These are phyloP conservation scores for Decapterus maruadsi DNA, from an alignment of 2,797 vertebrate genomes.

Conservation along the genomic window DNA sequence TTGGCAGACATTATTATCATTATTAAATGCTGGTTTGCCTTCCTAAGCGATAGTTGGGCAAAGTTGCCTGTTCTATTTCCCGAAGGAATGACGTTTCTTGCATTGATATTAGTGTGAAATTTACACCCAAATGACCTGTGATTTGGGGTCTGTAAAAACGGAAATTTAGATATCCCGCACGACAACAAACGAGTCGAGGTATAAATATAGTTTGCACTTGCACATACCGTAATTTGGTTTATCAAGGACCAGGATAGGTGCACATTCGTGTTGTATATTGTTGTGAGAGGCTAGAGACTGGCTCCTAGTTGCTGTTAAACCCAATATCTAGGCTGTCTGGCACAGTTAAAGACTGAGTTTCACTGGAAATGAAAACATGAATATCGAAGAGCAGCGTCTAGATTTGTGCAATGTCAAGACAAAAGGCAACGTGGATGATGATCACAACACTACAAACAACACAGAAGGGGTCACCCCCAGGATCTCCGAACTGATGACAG, in stretches of 20 bases:
- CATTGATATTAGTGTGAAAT: constrained; percentile 37
- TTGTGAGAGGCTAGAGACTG: constrained; percentile 35
- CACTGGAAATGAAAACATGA: constrained; percentile 87
- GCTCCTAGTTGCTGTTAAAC: constrained; percentile 62
- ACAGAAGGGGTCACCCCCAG: constrained; percentile 79
- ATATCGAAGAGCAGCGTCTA: constrained; percentile 84
- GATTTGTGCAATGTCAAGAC: constrained; percentile 86
- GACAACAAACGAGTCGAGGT: constrained; percentile 3
- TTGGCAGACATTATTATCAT: constrained; percentile 27
- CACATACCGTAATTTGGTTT: constrained; percentile 18
- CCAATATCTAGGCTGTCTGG: constrained; percentile 57
- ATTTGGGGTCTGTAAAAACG: constrained; percentile 11
- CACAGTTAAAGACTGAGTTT: constrained; percentile 59
- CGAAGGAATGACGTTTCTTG: constrained; percentile 28
- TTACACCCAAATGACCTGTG: constrained; percentile 45
- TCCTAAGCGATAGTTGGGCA: constrained; percentile 30
- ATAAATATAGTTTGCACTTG: constrained; percentile 25
- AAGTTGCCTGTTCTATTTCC: constrained; percentile 51
- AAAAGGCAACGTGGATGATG: constrained; percentile 73
- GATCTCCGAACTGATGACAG: constrained; percentile 79
- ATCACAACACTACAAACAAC: constrained; percentile 73
- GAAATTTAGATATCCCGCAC: constrained; percentile 10
- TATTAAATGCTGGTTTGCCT: constrained; percentile 23
- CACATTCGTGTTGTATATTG: constrained; percentile 13
- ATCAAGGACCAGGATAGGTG: constrained; percentile 23